phyloP scores from a whole-genome alignment of 2,113 vertebrate genomes.

The Pseudorectes ferrugineus region DNA sequence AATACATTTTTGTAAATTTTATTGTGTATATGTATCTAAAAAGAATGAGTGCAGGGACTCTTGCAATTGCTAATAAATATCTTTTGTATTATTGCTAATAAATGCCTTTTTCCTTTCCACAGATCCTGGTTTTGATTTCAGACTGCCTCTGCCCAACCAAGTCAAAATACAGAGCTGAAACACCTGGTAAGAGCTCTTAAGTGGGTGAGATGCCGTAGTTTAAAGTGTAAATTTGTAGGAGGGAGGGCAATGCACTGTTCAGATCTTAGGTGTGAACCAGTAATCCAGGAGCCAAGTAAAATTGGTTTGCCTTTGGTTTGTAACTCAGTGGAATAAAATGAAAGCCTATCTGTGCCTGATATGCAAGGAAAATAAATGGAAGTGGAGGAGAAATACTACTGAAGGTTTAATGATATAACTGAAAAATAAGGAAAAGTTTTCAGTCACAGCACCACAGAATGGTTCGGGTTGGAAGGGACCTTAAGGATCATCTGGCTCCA shows the following conservation, averaged over 20 bases:
- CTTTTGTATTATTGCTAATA: not conserved
- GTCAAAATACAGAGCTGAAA: constrained; percentile 54
- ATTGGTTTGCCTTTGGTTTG: not conserved
- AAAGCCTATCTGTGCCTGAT: not conserved
- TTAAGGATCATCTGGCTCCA: not conserved
- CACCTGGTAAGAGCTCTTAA: constrained; percentile 64
- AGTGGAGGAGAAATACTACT: not conserved
- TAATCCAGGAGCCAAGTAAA: not conserved
- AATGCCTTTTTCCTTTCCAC: not conserved
- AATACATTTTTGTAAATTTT: not conserved
- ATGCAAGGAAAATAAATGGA: not conserved
- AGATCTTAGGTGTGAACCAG: not conserved
- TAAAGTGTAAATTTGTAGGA: not conserved
- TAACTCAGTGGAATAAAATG: not conserved
- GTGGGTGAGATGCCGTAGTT: not conserved
- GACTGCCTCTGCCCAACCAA: constrained; percentile 81
- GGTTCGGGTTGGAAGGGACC: not conserved
- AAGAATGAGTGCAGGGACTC: not conserved
- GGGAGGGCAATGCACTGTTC: not conserved
- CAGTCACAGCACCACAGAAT: not conserved
- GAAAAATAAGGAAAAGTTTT: not conserved
- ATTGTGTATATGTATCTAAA: not conserved
- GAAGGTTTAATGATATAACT: not conserved
- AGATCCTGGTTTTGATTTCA: constrained; percentile 82
- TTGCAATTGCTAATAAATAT: not conserved